Conservation (phyloP, 2,888 invertebrate genomes). For the Alsophila aescularia region DNA sequence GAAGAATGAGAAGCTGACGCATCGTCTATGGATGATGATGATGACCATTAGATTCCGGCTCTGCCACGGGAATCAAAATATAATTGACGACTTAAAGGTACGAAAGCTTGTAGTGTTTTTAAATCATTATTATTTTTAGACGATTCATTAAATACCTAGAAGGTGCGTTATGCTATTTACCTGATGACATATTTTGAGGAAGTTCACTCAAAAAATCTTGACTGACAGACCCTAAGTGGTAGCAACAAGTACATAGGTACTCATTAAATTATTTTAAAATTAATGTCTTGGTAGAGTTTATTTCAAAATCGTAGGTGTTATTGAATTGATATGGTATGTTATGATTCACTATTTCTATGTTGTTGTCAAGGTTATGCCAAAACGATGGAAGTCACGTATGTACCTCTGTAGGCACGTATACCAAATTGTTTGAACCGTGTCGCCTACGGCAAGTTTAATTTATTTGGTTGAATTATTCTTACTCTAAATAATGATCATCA, state of each 20-base stretch:
- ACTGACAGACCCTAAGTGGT: no score
- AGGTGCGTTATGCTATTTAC: background rate
- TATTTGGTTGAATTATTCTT: constrained; percentile 14
- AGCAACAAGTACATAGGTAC: no score
- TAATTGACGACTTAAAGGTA: constrained; percentile 19
- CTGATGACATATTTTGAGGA: background rate
- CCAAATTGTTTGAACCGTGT: constrained; percentile 10
- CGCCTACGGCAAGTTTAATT: constrained; percentile 13
- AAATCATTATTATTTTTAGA: constrained; percentile 21
- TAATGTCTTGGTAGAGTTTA: background rate
- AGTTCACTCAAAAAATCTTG: background rate
- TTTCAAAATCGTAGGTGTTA: constrained; percentile 13
- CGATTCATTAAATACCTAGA: constrained; percentile 8
- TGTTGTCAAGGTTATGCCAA: constrained; percentile 20
- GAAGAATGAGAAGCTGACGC: constrained; percentile 3
- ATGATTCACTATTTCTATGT: constrained; percentile 12
- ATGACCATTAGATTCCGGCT: constrained; percentile 6
- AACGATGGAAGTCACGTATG: constrained; percentile 12
- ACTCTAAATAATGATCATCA: background rate
- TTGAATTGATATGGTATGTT: constrained; percentile 16
- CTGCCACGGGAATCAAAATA: constrained; percentile 12
- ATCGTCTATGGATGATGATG: background rate
- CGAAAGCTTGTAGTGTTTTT: constrained; percentile 23
- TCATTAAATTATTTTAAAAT: background rate
- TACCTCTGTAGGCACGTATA: constrained; percentile 14